These are phyloP conservation scores for Rhadina sibilatrix DNA, from an alignment of 2,113 vertebrate species.

Conservation along the genomic window DNA sequence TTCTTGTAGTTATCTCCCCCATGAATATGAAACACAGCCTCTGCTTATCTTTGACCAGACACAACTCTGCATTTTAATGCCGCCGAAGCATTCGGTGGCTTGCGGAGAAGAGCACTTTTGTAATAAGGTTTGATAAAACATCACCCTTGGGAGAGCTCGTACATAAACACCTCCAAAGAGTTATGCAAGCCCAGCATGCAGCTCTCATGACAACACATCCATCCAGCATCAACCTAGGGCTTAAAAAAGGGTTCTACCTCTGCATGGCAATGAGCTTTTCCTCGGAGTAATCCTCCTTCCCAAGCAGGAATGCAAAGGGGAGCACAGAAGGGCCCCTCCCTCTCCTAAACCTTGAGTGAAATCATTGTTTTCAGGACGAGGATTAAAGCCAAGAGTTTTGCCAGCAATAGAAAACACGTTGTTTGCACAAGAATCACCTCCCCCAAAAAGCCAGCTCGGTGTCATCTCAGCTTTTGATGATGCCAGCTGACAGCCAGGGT, in stretches of 20 bases:
- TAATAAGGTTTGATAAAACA: conserved; percentile 52
- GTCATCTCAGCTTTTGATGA: neutral
- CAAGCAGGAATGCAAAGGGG: neutral
- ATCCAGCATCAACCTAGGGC: neutral
- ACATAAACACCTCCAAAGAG: conserved; percentile 32
- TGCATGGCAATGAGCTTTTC: neutral
- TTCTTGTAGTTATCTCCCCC: neutral
- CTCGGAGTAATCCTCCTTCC: neutral
- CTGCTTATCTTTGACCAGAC: conserved; percentile 1
- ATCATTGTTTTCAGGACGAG: neutral
- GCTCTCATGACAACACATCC: conserved; percentile 1
- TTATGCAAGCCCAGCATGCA: neutral
- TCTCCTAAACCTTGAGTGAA: neutral
- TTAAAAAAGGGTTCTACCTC: neutral
- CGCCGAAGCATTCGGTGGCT: neutral
- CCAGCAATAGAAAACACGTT: neutral
- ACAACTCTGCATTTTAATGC: conserved; percentile 32
- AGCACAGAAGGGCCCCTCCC: neutral
- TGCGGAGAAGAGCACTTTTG: neutral
- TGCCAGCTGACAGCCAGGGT: neutral
- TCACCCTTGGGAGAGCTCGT: conserved; percentile 23
- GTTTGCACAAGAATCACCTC: neutral
- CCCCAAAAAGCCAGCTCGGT: neutral
- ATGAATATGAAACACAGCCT: neutral
- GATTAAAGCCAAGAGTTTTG: neutral